These are phyloP conservation scores for Ditylenchus weischeri DNA, from an alignment of 2,888 invertebrate genomes.

Conservation along the genomic window DNA sequence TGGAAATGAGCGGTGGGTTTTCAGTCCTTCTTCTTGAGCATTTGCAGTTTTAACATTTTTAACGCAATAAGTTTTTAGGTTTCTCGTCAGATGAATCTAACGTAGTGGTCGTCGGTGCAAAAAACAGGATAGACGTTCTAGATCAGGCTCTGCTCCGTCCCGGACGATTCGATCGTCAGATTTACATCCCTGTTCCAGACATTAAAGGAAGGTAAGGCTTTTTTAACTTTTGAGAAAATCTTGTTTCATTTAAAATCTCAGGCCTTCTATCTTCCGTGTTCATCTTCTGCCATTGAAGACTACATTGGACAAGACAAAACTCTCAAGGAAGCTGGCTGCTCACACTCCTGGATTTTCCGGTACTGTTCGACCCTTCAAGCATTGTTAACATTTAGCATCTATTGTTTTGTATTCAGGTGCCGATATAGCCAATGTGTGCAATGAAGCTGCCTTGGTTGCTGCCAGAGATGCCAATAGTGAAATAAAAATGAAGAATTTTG, in stretches of 20 bases:
- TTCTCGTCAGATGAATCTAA: conserved; percentile 85
- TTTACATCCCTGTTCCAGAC: conserved; percentile 94
- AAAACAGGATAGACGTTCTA: conserved; percentile 91
- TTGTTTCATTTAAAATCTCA: conserved; percentile 26
- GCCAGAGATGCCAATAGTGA: conserved; percentile 80
- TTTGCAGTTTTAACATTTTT: no score
- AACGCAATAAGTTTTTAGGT: conserved; percentile 56
- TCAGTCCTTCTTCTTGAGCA: neutral
- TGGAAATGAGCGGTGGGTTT: conserved; percentile 88
- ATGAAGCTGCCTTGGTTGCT: conserved; percentile 96
- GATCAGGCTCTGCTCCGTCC: conserved; percentile 94
- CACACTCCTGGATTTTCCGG: conserved; percentile 98
- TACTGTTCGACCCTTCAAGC: no score
- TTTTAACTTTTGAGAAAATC: conserved; percentile 12
- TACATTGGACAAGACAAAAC: conserved; percentile 76
- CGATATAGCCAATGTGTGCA: conserved; percentile 98
- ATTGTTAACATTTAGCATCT: conserved; percentile 4
- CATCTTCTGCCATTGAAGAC: conserved; percentile 86
- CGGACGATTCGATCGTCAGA: conserved; percentile 96
- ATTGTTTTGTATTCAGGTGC: conserved; percentile 74
- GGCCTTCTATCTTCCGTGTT: conserved; percentile 88
- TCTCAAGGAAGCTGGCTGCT: conserved; percentile 94
- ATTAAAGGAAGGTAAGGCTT: conserved; percentile 74
- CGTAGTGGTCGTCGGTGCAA: conserved; percentile 97
- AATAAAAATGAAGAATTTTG: conserved; percentile 86